Base-by-base conservation (phyloP, 2,113 vertebrate species). In the Serilophus lunatus region DNA sequence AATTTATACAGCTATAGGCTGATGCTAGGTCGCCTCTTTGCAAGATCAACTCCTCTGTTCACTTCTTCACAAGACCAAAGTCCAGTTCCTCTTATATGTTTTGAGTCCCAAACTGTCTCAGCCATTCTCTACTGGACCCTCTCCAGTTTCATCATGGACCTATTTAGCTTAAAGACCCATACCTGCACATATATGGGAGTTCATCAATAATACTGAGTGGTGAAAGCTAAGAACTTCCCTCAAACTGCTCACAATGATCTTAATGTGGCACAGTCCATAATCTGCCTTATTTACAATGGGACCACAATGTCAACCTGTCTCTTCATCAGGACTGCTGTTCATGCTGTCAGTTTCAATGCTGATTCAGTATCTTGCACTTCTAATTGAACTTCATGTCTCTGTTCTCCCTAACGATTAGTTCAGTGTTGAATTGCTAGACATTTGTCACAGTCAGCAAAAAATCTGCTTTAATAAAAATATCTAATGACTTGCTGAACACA, bases 341-440 rank as follows among this genome's bases (percentile, higher is more conserved):
- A 17, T 3, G 6, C 60, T 79, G 47, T 9, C 42, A 54, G 15
- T 68, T 93, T 75, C 85, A 51, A 51, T 3, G 44, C 61, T 75
- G 56, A 92, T 75, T 92, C 86, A 69, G 57, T 69, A 35, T 86
- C 88, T 93, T 90, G n/a, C 19, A 9, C 28, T 81, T 83, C 42
- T 72, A 80, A 72, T 8, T 81, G 26, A 81, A 65, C 35, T 83
- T 95, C n/a, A 23, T 69, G 45, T 81, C 90, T 84, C 54, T 93
- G 17, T 57, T 84, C 31, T 89, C 81, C 60, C 45, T 78, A 74
- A 81, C 82, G 65, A 93, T 82, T 71, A 82, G 36, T 20, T 78
- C 53, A 33, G 44, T 35, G 5, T 49, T 53, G 28, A 36, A 64
- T 35, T 86, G 36, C 45, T 69, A 45, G 63, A 74, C 0, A 0